Base-by-base conservation (phyloP, 30 jellyfish, hydroid and myxozoan genomes). In the Turritopsis rubra region DNA sequence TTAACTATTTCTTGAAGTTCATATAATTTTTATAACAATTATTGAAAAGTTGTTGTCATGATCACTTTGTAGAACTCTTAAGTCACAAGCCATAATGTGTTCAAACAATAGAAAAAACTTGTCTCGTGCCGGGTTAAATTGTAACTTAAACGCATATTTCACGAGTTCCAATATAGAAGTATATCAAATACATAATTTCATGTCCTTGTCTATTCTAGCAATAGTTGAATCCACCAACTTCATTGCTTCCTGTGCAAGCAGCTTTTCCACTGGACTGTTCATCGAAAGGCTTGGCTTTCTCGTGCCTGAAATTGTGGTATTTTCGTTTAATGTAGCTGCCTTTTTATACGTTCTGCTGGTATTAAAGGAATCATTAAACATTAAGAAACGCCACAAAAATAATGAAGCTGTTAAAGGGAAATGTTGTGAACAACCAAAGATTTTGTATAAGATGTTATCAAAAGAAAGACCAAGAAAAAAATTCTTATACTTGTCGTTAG, bases 191-290 rank as follows among this genome's bases (percentile, higher is more conserved):
- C 80, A 23, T 20, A 72, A 19, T n/a, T 72, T 18, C 24, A 18
- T 72, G 19, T 72, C 60, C 0, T 5, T 13, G 13, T 41, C 13
- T 41, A 5, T 60, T 66, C 66, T 68, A 91, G 97, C 91, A 18
- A 29, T 82, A 16, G 25, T 91, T 30, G 97, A 91, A 84, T 91
- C 90, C 23, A 88, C 89, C 1, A 85, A 81, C 16, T 86, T 87
- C 75, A 5, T 81, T 72, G 97, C 90, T 5, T 78, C 86, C 21
- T 85, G 79, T 79, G 60, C 77, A 53, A 84, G 96, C 81, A 71
- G 77, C 31, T 52, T 53, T 31, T 21, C 53, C 65, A 83, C 96
- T 81, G 97, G 97, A 7, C 89, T 72, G 70, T 75, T 80, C 28
- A 75, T 91, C 52, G 25, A 72, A 21, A 29, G 79, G 0, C 41